A percentile compares a stretch with the other conserved stretches of the same genome.
phyloP scores from a whole-genome alignment of 2,797 vertebrate genomes.

The Melanotaenia parkinsoni region DNA sequence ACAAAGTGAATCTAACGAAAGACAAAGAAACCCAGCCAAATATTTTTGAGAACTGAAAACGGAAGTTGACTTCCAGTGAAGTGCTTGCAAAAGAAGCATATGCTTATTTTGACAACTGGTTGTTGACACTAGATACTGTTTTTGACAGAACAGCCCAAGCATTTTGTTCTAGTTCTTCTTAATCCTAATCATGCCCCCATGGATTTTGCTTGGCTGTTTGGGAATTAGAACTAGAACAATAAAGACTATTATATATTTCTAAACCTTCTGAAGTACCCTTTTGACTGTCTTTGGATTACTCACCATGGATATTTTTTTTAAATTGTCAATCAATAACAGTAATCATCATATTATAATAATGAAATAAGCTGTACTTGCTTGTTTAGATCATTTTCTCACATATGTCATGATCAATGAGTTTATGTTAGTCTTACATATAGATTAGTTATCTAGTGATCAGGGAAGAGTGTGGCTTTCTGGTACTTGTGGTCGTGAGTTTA shows the following conservation, averaged over 20 bases:
- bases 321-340: neutral
- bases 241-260: neutral
- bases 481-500: neutral
- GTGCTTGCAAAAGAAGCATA: neutral
- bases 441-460: neutral
- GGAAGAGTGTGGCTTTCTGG: neutral
- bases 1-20: neutral
- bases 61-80: neutral
- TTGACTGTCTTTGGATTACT: neutral
- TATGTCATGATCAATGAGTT: neutral
- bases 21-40: neutral
- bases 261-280: neutral
- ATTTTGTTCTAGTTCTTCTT: neutral
- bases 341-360: neutral
- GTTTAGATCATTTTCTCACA: neutral
- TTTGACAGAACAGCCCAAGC: neutral
- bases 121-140: conserved; percentile 1
- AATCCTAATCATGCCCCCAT: neutral
- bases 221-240: neutral
- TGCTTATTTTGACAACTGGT: neutral
- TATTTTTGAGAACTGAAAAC: neutral
- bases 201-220: neutral
- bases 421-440: neutral
- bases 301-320: neutral
- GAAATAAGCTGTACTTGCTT: neutral